Base-by-base conservation (phyloP, 1,140 invertebrate genomes). In the Achroia grisella region DNA sequence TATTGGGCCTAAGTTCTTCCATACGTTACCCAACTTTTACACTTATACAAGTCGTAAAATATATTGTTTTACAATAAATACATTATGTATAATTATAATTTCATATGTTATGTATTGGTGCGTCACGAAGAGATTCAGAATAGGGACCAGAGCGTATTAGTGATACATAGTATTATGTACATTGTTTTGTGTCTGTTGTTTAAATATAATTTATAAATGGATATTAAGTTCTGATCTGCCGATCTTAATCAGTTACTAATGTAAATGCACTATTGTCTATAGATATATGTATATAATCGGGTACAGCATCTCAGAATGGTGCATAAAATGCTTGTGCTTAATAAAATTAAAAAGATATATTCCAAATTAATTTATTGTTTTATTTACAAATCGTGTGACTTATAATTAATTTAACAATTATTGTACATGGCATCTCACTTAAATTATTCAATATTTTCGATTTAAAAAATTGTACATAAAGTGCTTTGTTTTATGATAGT, bases 271-370 rank as follows among this genome's bases (percentile, higher is more conserved):
- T 49, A 53, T 58, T 63, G 59, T 54, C 56, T 60, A 58, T 51
- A 63, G 51, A 31, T 67, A 52, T 64, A 44, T 59, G 54, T 65
- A 54, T 56, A 61, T 55, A 57, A 51, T 57, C 39, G 49, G 39
- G 49, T 34, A 59, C 52, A 53, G 52, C 56, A 45, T 36, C 37
- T 27, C 36, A 36, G 8, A 17, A 47, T 51, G 61, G 66, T 71
- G 71, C 64, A 46, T 52, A 28, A 55, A 62, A 72, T 46, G 76
- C 76, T 75, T 80, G 71, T 75, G 79, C 79, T 83, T 83, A 73
- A 72, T 39, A 71, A 72, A 71, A 61, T 51, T 54, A 65, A 73
- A 77, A 66, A 68, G 55, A 60, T 73, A 78, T 78, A 77, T 78
- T 77, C 65, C 70, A 66, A 73, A 71, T 72, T 71, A 52, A 39